phyloP scores from a whole-genome alignment of 2,797 vertebrate genomes.

The Crossoptilon crossoptilon region DNA sequence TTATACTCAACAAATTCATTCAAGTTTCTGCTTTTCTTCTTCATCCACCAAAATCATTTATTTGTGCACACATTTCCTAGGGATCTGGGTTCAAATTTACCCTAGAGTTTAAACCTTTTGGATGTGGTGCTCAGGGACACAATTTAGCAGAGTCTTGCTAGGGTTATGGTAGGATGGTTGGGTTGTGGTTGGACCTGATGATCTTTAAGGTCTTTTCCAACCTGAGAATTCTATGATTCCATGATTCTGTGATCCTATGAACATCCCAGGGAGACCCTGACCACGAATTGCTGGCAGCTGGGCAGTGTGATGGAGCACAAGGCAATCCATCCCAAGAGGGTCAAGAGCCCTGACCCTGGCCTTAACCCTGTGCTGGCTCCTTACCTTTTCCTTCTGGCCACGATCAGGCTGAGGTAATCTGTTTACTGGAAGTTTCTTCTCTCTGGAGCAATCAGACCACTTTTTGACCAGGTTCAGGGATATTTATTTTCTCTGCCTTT shows the following conservation, averaged over 20 bases:
- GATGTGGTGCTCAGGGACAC: too few relatives aligned
- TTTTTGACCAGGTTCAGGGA: not conserved
- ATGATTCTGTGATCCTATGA: not conserved
- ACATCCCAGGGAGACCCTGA: not conserved
- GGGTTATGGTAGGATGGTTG: too few relatives aligned
- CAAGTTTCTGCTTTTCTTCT: not conserved
- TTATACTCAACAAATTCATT: too few relatives aligned
- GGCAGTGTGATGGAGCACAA: too few relatives aligned
- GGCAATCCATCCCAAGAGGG: not conserved
- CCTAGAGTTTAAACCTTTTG: not conserved
- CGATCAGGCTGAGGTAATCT: not conserved
- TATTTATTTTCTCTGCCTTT: not conserved
- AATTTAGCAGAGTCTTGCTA: too few relatives aligned
- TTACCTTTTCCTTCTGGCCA: rapidly evolving
- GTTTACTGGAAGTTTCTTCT: not conserved
- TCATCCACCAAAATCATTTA: too few relatives aligned
- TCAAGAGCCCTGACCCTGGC: too few relatives aligned
- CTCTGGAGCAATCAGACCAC: not conserved
- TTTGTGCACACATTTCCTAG: not conserved
- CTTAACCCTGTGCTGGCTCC: not conserved
- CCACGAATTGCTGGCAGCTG: not conserved
- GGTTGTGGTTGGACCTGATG: too few relatives aligned
- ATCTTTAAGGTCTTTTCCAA: too few relatives aligned
- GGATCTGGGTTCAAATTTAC: not conserved
- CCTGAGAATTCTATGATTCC: too few relatives aligned